Base-by-base conservation (phyloP, 1,140 invertebrate species). In the Lepidurus couesii region DNA sequence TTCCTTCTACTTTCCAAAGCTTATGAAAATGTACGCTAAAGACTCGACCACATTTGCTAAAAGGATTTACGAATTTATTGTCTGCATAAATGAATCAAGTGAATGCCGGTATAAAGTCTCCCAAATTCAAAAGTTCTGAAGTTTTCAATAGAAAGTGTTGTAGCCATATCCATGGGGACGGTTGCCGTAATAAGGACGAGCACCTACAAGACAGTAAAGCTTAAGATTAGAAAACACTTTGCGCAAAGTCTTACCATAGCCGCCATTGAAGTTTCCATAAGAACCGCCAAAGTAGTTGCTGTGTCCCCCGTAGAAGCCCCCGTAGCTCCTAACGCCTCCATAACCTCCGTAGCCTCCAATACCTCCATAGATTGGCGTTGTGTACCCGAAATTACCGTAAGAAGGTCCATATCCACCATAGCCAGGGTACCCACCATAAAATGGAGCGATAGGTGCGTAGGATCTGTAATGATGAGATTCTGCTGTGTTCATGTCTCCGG, bases 391-490 rank as follows among this genome's bases (percentile, higher is more conserved):
- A 47, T 16, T 16, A 47, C 45, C 45, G 45, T 47, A 47, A 47
- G 45, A 47, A 4, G 34, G 3, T 47, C 45, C 45, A 47, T 47
- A 47, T 11, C 45, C 45, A 13, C 53, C 53, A 47, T 47, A 47
- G 45, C 45, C 45, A 47, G 45, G 16, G 53, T 65, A 65, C 16
- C 53, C 53, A 65, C 53, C 53, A 65, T 65, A 65, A 21, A 65
- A 13, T 13, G 53, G 53, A 65, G 53, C 34, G 34, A 34, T 34
- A 34, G 34, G 34, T 34, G 34, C 53, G 21, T 65, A 65, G 6
- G 53, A 65, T 16, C 21, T 65, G 13, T 65, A 65, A 16, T 65
- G 53, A 16, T 65, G 53, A 65, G 53, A 65, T 65, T 21, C 53
- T 11, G 53, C 53, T 65, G 53, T 21, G 53, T 65, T 65, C 53